Conservation (phyloP, 2,797 vertebrate genomes). For the Cryptoprocta ferox region DNA sequence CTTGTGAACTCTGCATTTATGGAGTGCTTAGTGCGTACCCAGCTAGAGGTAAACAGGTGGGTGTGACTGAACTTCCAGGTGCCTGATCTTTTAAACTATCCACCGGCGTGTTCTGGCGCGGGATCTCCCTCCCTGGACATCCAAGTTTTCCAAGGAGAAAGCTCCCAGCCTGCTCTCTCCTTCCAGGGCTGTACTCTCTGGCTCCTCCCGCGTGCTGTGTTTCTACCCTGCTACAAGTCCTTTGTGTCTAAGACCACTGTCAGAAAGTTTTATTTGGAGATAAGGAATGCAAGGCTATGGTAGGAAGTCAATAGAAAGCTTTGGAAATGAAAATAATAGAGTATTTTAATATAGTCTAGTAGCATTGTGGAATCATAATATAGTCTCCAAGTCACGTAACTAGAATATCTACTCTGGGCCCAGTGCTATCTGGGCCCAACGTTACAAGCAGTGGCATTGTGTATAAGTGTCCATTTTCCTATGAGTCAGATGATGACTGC, state of each 20-base stretch:
- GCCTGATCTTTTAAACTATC: background rate
- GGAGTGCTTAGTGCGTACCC: background rate
- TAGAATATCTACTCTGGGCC: background rate
- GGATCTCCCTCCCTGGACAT: background rate
- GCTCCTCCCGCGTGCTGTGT: fast-evolving
- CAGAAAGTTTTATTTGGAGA: background rate
- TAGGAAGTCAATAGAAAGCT: background rate
- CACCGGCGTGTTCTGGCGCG: background rate
- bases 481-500: background rate
- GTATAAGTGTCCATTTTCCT: background rate
- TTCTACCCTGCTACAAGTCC: background rate
- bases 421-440: background rate
- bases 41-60: background rate
- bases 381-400: background rate
- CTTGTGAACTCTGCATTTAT: background rate
- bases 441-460: background rate
- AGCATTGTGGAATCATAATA: background rate
- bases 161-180: background rate
- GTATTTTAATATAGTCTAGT: conserved; percentile 10
- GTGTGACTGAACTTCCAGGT: background rate
- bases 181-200: background rate
- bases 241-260: background rate
- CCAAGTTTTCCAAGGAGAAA: background rate
- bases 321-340: conserved; percentile 20
- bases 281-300: background rate